Conservation (phyloP, 2,888 invertebrate species). For the Hanleya hanleyi region DNA sequence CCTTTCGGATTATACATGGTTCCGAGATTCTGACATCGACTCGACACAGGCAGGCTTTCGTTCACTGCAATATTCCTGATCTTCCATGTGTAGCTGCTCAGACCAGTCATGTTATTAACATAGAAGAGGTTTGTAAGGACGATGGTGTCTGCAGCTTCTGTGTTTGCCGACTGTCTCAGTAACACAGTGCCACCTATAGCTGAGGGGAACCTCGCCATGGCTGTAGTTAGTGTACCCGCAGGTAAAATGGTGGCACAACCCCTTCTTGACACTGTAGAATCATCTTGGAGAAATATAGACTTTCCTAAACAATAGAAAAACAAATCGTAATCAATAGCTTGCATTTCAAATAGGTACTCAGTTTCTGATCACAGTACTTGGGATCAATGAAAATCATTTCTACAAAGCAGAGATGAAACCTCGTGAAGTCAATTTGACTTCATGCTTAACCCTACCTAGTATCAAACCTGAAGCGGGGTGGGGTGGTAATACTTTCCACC, state of each 20-base stretch:
- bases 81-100: conserved; percentile 32
- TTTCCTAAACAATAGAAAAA: conserved; percentile 39
- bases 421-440: too few species aligned
- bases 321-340: background rate
- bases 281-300: conserved; percentile 35
- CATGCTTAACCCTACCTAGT: too few species aligned
- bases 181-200: conserved; percentile 45
- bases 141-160: conserved; percentile 35
- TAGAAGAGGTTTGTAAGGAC: conserved; percentile 43
- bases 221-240: conserved; percentile 42
- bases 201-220: conserved; percentile 41
- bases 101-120: conserved; percentile 18
- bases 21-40: background rate
- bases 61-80: conserved; percentile 16
- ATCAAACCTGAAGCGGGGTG: too few species aligned
- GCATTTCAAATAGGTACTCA: too few species aligned
- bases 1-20: conserved; percentile 37
- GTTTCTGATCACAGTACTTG: too few species aligned
- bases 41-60: conserved; percentile 30
- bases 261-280: background rate
- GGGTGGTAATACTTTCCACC: too few species aligned
- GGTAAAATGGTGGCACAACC: conserved; percentile 51
- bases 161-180: conserved; percentile 44
- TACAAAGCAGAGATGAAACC: too few species aligned
- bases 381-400: background rate